phyloP scores from a whole-genome alignment of 92 coral and sea anemone species.

The Ricordea florida region DNA sequence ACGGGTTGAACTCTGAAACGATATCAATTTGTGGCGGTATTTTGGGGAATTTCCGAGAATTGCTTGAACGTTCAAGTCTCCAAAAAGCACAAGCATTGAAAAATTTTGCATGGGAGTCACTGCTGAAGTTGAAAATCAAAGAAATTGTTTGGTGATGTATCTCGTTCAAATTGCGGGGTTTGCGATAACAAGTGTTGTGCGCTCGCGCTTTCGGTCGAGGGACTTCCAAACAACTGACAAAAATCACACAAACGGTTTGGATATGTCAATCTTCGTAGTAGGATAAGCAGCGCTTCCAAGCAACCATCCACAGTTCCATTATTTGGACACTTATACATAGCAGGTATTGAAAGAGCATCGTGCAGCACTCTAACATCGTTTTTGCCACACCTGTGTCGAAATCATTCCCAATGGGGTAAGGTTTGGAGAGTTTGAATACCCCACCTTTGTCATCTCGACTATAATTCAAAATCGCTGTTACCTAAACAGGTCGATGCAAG shows the following conservation, averaged over 20 bases:
- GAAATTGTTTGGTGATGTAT: too few species aligned
- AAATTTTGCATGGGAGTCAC: too few species aligned
- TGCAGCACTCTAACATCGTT: conserved; percentile 44
- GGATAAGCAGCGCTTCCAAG: conserved; percentile 57
- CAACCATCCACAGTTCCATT: conserved; percentile 74
- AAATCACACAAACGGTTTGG: conserved; percentile 68
- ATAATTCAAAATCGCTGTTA: conserved; percentile 6
- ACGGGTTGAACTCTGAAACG: not conserved
- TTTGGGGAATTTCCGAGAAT: too few species aligned
- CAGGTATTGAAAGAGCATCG: conserved; percentile 42
- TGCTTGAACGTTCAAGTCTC: too few species aligned
- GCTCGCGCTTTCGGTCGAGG: conserved; percentile 49
- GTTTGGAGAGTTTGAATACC: conserved; percentile 8
- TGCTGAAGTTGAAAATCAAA: too few species aligned
- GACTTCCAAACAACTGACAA: conserved; percentile 64
- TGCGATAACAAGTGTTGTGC: not conserved
- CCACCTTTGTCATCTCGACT: conserved; percentile 17
- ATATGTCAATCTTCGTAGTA: conserved; percentile 56
- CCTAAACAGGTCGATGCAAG: conserved; percentile 58
- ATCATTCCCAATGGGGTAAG: not conserved
- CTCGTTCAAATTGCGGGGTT: too few species aligned
- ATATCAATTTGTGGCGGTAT: too few species aligned
- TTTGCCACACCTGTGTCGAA: conserved; percentile 41
- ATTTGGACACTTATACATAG: conserved; percentile 57
- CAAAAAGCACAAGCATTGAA: too few species aligned